Percentiles rank a stretch among this genome's conserved stretches.
Conservation (phyloP, 2,113 vertebrate species). For the Galbula dea region DNA sequence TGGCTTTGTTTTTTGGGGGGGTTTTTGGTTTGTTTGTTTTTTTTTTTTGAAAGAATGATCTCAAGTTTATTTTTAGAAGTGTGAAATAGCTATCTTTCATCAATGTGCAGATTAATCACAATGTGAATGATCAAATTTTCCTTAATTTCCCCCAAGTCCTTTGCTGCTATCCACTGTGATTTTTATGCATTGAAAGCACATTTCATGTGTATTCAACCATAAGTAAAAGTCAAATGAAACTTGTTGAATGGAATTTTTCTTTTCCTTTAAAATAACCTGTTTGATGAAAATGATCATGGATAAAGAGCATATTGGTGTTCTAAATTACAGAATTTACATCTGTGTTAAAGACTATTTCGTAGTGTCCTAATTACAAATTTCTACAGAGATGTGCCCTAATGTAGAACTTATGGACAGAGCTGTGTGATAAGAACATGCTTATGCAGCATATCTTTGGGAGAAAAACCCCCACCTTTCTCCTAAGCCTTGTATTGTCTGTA, state of each 20-base stretch:
- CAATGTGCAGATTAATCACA: slow-evolving; percentile 77
- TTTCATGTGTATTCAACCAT: slow-evolving; percentile 78
- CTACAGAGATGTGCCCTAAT: slow-evolving; percentile 3
- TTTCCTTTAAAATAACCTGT: slow-evolving; percentile 42
- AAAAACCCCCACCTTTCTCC: not conserved
- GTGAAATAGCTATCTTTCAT: slow-evolving; percentile 75
- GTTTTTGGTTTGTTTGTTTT: slow-evolving; percentile 40
- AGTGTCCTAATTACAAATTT: not conserved
- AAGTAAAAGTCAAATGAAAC: slow-evolving; percentile 72
- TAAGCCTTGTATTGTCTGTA: slow-evolving; percentile 57
- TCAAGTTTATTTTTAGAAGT: slow-evolving; percentile 69
- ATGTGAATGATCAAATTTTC: slow-evolving; percentile 79
- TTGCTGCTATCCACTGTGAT: slow-evolving; percentile 88
- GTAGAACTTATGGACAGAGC: not conserved
- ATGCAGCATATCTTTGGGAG: slow-evolving; percentile 34
- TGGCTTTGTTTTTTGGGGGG: slow-evolving; percentile 20
- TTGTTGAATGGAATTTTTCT: slow-evolving; percentile 53
- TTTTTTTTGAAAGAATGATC: slow-evolving; percentile 64
- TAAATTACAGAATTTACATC: slow-evolving; percentile 33
- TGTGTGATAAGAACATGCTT: slow-evolving; percentile 42
- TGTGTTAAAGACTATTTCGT: slow-evolving; percentile 28
- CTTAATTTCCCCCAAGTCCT: slow-evolving; percentile 67
- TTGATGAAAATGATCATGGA: slow-evolving; percentile 9
- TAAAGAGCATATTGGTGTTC: slow-evolving; percentile 12
- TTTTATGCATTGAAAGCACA: slow-evolving; percentile 85